phyloP scores from a whole-genome alignment of 2,113 vertebrate genomes.

The Leiothrix lutea region DNA sequence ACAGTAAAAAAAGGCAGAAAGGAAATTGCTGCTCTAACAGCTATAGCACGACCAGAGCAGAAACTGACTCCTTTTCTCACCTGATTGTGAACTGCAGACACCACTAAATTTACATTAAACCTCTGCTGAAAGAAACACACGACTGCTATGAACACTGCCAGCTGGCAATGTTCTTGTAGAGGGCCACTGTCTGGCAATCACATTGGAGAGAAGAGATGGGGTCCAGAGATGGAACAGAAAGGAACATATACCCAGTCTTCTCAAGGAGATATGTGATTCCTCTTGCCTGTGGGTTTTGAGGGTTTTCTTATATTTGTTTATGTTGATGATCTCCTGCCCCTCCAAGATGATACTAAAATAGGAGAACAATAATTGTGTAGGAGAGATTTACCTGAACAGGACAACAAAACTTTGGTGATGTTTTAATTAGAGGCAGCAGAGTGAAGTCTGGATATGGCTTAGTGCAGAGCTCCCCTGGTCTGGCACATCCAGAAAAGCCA shows the following conservation, averaged over 20 bases:
- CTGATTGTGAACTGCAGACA: not conserved
- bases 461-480: not conserved
- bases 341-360: not conserved
- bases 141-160: not conserved
- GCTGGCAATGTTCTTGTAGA: not conserved
- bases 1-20: not conserved
- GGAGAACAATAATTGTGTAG: not conserved
- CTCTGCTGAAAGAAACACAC: not conserved
- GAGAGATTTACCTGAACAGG: not conserved
- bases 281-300: not conserved
- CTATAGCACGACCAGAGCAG: not conserved
- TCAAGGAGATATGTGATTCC: not conserved
- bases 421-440: not conserved
- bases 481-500: not conserved
- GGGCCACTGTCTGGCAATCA: rapidly evolving
- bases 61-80: not conserved
- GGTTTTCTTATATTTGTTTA: not conserved
- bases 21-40: not conserved
- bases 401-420: not conserved
- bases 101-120: not conserved
- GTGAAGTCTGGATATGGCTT: not conserved
- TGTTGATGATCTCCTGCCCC: not conserved
- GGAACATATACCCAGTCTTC: not conserved
- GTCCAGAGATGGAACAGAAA: not conserved
- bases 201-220: not conserved